Evolutionary conservation across 1,140 invertebrate species (phyloP), one percentile per base, ranked within the genome.

Genomic region (Diprion similis): DNA sequence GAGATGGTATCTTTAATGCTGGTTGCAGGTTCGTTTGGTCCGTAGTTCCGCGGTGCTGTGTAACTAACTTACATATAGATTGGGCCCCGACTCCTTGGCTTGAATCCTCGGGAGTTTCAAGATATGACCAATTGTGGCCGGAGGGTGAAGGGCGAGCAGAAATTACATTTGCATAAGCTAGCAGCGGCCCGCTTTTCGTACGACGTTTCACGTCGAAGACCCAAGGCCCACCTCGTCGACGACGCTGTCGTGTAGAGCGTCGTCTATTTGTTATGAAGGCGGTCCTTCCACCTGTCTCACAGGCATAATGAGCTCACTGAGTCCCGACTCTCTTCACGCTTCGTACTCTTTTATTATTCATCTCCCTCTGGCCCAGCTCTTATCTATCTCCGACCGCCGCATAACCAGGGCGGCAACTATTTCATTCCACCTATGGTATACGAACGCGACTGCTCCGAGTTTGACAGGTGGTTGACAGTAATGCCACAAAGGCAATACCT

Each of bases 11-110:
- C 66, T 59, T 17, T 13, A 59, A 13, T 59, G 51, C n/a, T 59
- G 51, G 51, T 59, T 17, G 11, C 24, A 37, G 24, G n/a, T 59
- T 59, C 51, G 51, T 59, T 59, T 59, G 51, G 51, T 17, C 51
- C 51, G 11, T 13, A 59, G 51, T 59, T 59, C 51, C 51, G 51
- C 51, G 51, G 24, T 6, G 24, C 51, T 6, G 51, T 59, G 51
- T 19, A 67, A 76, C 81, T 82, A 79, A 82, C 81, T 83, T 83
- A 83, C 80, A 83, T 83, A 82, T 82, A 82, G 79, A 83, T 83
- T 83, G 76, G 75, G 73, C 79, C 74, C 71, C 78, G 75, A 78
- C 81, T 82, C 78, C 82, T 78, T 74, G 76, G 75, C 72, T 78
- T 77, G 77, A 6, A 37, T 37, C 11, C 51, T 59, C 51, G 11